Evolutionary conservation across 2,888 invertebrate species (phyloP).

Genomic region (Clistopyga incitator): DNA sequence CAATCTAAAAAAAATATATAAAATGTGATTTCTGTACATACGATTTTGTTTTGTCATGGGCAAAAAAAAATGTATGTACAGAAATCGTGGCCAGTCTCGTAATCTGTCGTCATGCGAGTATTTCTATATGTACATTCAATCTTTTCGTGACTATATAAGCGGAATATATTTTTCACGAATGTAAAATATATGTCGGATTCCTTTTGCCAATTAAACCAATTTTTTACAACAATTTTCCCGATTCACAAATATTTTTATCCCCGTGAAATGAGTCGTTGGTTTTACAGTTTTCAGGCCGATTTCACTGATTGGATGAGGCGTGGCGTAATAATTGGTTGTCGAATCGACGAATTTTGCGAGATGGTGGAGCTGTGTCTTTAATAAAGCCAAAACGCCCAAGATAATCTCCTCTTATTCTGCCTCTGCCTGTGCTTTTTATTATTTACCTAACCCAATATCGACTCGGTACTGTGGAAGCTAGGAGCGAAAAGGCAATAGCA

Average conservation of each 20-base stretch:
- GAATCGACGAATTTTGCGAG: not conserved
- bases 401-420: slow-evolving; percentile 29
- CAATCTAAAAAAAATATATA: not conserved
- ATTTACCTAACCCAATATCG: slow-evolving; percentile 36
- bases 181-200: no score
- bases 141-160: no score
- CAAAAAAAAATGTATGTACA: no score
- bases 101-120: no score
- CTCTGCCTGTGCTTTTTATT: not conserved
- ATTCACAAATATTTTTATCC: no score
- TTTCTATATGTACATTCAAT: no score
- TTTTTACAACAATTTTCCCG: no score
- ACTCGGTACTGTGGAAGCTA: not conserved
- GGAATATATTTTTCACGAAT: no score
- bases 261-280: no score
- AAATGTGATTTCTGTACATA: not conserved
- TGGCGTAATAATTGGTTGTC: not conserved
- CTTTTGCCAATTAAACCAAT: no score
- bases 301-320: not conserved
- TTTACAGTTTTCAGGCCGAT: no score
- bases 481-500: not conserved
- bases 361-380: not conserved
- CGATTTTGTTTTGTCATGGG: not conserved
- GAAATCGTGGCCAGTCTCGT: no score
- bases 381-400: not conserved